phyloP scores from a whole-genome alignment of 2,113 vertebrate genomes.

The Equus przewalskii region DNA sequence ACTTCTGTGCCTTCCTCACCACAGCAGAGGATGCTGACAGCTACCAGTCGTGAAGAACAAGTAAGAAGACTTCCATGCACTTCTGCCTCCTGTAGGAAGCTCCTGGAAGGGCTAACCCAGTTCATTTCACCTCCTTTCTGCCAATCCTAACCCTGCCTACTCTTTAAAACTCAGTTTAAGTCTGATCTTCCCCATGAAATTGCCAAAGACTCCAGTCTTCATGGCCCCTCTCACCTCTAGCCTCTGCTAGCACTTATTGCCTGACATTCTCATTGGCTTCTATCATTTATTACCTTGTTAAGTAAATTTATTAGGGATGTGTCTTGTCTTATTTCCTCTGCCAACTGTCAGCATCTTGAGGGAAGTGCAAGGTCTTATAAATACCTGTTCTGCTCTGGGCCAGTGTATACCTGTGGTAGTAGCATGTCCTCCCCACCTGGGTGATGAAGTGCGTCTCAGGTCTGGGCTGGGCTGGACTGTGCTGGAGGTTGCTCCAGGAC shows the following conservation, averaged over 20 bases:
- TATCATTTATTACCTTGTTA: neutral
- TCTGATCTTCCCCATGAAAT: neutral
- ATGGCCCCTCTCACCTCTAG: neutral
- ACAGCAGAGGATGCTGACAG: neutral
- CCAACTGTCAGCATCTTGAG: neutral
- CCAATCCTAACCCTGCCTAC: neutral
- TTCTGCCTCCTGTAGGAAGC: neutral
- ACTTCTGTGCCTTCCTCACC: neutral
- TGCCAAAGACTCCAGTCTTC: neutral
- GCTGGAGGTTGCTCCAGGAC: neutral
- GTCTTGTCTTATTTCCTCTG: neutral
- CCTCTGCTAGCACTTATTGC: neutral
- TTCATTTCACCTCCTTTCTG: neutral
- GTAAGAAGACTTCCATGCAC: neutral
- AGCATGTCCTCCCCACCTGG: neutral
- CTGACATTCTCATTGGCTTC: neutral
- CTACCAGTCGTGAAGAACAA: neutral
- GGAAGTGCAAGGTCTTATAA: neutral
- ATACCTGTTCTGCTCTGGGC: neutral
- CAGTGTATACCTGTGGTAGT: neutral
- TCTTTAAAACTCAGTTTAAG: neutral
- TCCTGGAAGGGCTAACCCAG: neutral
- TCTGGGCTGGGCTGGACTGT: neutral
- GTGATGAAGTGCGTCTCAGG: neutral
- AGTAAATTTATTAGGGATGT: neutral